phyloP scores from a whole-genome alignment of 1,140 invertebrate genomes.

The Chrysomallon squamiferum region DNA sequence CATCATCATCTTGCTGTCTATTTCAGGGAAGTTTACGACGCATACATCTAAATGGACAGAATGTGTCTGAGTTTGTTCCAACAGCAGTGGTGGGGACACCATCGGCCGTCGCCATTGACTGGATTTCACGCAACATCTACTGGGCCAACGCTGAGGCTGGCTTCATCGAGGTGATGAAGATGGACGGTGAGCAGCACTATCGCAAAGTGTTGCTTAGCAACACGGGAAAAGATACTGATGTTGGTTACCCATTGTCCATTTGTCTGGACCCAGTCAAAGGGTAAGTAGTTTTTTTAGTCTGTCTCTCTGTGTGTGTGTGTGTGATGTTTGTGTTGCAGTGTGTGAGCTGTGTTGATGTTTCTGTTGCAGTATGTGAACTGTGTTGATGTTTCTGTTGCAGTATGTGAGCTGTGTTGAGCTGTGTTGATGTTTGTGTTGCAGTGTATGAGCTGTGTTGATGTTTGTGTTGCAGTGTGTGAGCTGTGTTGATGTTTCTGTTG shows the following conservation, averaged over 20 bases:
- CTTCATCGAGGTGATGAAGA: conserved; percentile 86
- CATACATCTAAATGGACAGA: conserved; percentile 85
- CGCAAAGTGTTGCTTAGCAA: conserved; percentile 90
- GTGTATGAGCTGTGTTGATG: no score
- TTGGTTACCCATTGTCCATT: conserved; percentile 86
- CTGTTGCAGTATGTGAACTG: no score
- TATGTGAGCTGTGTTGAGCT: no score
- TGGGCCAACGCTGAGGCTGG: conserved; percentile 90
- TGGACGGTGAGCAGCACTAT: conserved; percentile 68
- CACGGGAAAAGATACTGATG: conserved; percentile 84
- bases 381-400: no score
- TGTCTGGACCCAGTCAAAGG: conserved; percentile 90
- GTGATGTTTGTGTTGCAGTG: no score
- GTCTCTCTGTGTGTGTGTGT: no score
- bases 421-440: no score
- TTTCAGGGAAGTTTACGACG: conserved; percentile 84
- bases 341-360: no score
- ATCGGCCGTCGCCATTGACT: conserved; percentile 92
- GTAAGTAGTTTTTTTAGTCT: no score
- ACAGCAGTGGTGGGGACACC: conserved; percentile 87
- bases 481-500: no score
- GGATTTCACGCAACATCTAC: conserved; percentile 94
- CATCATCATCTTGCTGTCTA: no score
- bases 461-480: no score
- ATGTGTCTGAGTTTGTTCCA: conserved; percentile 82